These are phyloP conservation scores for Parnassius smintheus DNA, from an alignment of 2,888 invertebrate species.

Conservation along the genomic window DNA sequence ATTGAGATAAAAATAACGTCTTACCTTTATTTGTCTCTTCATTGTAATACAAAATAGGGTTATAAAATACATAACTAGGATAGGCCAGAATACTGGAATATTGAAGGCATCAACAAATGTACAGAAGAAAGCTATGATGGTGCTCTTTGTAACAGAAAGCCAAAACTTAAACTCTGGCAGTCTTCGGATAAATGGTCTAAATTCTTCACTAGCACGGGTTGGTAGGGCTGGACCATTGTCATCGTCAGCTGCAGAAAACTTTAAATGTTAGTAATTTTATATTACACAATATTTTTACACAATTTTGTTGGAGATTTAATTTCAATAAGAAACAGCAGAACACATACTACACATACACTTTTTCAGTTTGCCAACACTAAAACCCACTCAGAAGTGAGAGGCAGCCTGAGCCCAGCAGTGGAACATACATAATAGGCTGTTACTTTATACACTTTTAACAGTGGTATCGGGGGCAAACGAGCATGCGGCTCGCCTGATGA, in stretches of 20 bases:
- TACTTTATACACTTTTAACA: too few relatives aligned
- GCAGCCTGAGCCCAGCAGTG: too few relatives aligned
- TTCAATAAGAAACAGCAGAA: too few relatives aligned
- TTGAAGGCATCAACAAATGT: conserved; percentile 99
- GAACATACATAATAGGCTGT: too few relatives aligned
- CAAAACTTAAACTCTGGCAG: conserved; percentile 99
- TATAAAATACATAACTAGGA: conserved; percentile 99
- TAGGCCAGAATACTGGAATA: conserved; percentile 99
- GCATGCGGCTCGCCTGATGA: too few relatives aligned
- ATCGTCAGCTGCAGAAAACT: conserved; percentile 76
- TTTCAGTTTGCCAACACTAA: too few relatives aligned
- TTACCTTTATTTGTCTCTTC: conserved; percentile 99
- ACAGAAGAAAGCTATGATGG: conserved; percentile 92
- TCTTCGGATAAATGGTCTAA: conserved; percentile 97
- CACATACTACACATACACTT: too few relatives aligned
- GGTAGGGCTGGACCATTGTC: conserved; percentile 95
- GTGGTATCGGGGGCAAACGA: too few relatives aligned
- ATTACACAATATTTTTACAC: too few relatives aligned
- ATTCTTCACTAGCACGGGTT: conserved; percentile 97
- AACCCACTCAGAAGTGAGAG: too few relatives aligned
- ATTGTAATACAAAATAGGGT: conserved; percentile 99
- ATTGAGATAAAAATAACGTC: conserved; percentile 30
- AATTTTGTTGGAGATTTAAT: too few relatives aligned
- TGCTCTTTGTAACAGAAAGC: conserved; percentile 98
- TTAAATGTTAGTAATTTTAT: too few relatives aligned